phyloP scores from a whole-genome alignment of 2,113 vertebrate species.

The Rafetus swinhoei region DNA sequence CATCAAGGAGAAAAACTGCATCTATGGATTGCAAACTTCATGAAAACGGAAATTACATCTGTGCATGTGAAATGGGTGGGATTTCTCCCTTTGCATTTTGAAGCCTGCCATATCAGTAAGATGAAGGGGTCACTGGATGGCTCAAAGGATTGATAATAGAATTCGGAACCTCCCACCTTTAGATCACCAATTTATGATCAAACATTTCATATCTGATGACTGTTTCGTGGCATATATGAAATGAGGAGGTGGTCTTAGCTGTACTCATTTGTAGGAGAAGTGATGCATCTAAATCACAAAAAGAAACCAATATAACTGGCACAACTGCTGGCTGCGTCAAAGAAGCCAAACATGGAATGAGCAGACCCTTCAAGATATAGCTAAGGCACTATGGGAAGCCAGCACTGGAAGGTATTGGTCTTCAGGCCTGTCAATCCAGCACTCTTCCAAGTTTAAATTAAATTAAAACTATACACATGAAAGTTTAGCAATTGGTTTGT shows the following conservation, averaged over 20 bases:
- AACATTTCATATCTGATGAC: background rate
- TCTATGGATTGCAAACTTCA: background rate
- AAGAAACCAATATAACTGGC: background rate
- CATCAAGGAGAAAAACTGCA: background rate
- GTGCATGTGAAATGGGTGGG: background rate
- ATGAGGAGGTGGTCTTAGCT: background rate
- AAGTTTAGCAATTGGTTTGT: background rate
- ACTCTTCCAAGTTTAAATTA: background rate
- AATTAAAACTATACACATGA: background rate
- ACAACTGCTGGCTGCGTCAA: background rate
- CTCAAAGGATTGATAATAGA: background rate
- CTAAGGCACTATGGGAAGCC: background rate
- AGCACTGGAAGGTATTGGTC: background rate
- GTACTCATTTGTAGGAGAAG: background rate
- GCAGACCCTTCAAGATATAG: background rate
- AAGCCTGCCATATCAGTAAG: background rate
- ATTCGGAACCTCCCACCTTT: background rate
- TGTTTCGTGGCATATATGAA: background rate
- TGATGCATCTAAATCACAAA: background rate
- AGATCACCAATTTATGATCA: background rate
- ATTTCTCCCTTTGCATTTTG: background rate
- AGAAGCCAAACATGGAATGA: background rate
- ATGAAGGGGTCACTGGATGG: background rate
- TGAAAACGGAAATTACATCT: background rate
- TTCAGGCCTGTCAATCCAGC: accelerated